Evolutionary conservation across 2,113 vertebrate species (phyloP), one percentile per base, ranked within the genome.

Genomic region (Campylomormyrus tamandua): DNA sequence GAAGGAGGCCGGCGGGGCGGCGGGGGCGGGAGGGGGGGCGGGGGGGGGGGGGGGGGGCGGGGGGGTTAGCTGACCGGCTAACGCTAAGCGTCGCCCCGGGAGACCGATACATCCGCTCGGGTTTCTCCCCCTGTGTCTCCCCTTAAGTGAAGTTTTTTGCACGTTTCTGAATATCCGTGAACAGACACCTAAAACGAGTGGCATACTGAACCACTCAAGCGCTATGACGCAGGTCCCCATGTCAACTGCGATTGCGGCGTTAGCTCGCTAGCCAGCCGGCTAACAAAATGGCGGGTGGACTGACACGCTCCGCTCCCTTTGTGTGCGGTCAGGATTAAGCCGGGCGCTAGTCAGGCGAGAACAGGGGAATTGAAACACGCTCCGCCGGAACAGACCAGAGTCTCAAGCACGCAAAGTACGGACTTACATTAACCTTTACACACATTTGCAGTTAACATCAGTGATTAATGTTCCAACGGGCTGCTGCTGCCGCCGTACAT

Each of bases 281-380:
- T 80, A 80, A 89, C 88, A 89, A 89, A 89, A 89, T 89, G 88
- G 88, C 88, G 88, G 88, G 27, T 3, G 27, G 46, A 27, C 27
- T 15, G 85, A 11, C 85, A 48, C 45, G 15, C 19, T 31, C 88
- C 42, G n/a, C n/a, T 80, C 27, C 46, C 48, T 88, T 70, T 70
- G 62, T 70, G 62, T 31, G 62, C 62, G 62, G n/a, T 70, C n/a
- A 31, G 62, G 62, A 31, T 49, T 19, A 80, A 80, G 74, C 74
- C 74, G 74, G 74, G 15, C 15, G 70, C 45, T 27, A 27, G 62
- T 66, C 62, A 31, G 10, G 62, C 62, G 62, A 31, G 62, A 27
- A 27, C n/a, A 11, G 62, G 3, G 27, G 13, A n/a, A 31, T 31
- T 11, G 58, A 9, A 10, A 66, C 5, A 10, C n/a, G 62, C n/a